phyloP scores from a whole-genome alignment of 2,888 invertebrate species.

The Cephus pygmeus region DNA sequence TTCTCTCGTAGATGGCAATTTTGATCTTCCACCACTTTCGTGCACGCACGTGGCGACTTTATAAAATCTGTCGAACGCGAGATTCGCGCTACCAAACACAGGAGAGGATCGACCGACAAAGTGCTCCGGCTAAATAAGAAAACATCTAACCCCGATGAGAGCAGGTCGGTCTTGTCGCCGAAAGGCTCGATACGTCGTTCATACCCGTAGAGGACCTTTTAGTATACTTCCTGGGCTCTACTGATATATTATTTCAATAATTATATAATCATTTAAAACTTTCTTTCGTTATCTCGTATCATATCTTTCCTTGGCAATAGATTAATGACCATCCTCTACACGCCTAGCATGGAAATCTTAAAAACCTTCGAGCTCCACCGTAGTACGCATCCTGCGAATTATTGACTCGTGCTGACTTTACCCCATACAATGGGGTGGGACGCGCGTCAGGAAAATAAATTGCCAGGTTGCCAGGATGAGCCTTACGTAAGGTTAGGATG shows the following conservation, averaged over 20 bases:
- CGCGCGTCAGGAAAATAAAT: neutral
- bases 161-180: neutral
- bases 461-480: neutral
- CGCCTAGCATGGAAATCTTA: neutral
- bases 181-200: neutral
- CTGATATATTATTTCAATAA: neutral
- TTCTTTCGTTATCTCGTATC: neutral
- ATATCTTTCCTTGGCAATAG: neutral
- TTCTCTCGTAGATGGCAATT: conserved; percentile 7
- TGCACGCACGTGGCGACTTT: neutral
- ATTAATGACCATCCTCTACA: neutral
- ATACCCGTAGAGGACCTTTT: neutral
- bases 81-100: neutral
- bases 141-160: neutral
- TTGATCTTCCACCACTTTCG: conserved; percentile 8
- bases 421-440: neutral
- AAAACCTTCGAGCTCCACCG: neutral
- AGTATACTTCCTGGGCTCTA: neutral
- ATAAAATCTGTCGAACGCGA: neutral
- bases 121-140: neutral
- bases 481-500: neutral
- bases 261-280: neutral
- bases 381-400: neutral
- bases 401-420: neutral
- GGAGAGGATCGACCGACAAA: neutral